phyloP scores from a whole-genome alignment of 2,888 invertebrate genomes.

The Euzetes globulus region DNA sequence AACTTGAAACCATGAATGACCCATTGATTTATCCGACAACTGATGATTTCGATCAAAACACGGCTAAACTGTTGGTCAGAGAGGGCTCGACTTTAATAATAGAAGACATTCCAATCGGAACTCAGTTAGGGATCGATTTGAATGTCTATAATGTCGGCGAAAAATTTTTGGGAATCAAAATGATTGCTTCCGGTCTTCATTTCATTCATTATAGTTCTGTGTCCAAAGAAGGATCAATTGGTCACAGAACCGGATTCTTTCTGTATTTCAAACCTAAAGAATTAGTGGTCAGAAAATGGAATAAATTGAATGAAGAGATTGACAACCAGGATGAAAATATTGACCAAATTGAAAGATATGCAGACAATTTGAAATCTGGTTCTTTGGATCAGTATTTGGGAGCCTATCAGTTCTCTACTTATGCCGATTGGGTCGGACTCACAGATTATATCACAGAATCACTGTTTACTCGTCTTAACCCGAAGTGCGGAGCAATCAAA shows the following conservation, averaged over 20 bases:
- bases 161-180: constrained; percentile 89
- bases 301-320: constrained; percentile 66
- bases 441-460: constrained; percentile 59
- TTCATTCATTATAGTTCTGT: constrained; percentile 71
- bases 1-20: background rate
- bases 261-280: constrained; percentile 73
- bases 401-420: constrained; percentile 82
- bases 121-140: constrained; percentile 94
- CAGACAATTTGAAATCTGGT: constrained; percentile 58
- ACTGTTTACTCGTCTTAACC: constrained; percentile 58
- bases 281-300: constrained; percentile 81
- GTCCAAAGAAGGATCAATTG: constrained; percentile 50
- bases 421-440: constrained; percentile 74
- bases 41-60: constrained; percentile 55
- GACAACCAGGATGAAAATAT: constrained; percentile 52
- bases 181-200: constrained; percentile 96
- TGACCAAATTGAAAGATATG: constrained; percentile 57
- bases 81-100: constrained; percentile 77
- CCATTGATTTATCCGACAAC: background rate
- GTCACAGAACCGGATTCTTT: constrained; percentile 74
- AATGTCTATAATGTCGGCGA: constrained; percentile 82
- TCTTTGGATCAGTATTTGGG: constrained; percentile 57
- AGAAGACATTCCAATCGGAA: constrained; percentile 74
- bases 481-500: constrained; percentile 65
- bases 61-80: constrained; percentile 64